A percentile compares a stretch with the other conserved stretches of the same genome.
Evolutionary conservation across 2,797 vertebrate species (phyloP).

Genomic region (Eutrigla gurnardus): DNA sequence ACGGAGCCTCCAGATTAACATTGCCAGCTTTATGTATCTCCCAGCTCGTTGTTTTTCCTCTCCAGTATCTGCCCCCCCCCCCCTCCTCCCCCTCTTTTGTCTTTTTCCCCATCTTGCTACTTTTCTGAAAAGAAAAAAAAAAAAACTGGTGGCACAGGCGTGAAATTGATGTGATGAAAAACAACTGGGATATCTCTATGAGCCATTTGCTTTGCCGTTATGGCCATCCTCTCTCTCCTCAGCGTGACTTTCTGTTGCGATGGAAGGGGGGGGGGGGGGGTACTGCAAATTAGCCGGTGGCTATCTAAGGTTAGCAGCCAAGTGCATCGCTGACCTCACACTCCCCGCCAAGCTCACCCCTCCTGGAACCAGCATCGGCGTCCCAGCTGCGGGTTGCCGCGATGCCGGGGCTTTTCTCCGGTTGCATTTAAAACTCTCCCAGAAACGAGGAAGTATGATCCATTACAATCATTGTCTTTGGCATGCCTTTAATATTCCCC

Average conservation of each 20-base stretch:
- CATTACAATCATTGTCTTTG: slow-evolving; percentile 41
- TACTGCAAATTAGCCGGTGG: slow-evolving; percentile 80
- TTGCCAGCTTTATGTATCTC: slow-evolving; percentile 47
- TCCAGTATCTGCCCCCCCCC: slow-evolving; percentile 31
- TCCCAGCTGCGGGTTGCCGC: slow-evolving; percentile 21
- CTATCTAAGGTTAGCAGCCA: slow-evolving; percentile 81
- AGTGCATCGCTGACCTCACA: slow-evolving; percentile 69
- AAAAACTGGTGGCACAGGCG: slow-evolving; percentile 61
- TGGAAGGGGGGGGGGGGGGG: slow-evolving; percentile 56
- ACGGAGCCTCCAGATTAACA: slow-evolving; percentile 54
- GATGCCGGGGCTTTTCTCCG: slow-evolving; percentile 13
- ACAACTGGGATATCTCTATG: slow-evolving; percentile 82
- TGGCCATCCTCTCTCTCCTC: slow-evolving; percentile 68
- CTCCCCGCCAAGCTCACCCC: slow-evolving; percentile 59
- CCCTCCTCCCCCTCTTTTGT: slow-evolving; percentile 21
- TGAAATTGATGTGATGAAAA: slow-evolving; percentile 85
- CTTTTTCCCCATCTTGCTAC: slow-evolving; percentile 63
- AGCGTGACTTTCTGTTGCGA: slow-evolving; percentile 72
- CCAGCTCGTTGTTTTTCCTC: slow-evolving; percentile 47
- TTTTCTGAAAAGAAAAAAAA: slow-evolving; percentile 54
- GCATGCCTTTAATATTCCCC: slow-evolving; percentile 62
- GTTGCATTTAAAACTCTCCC: slow-evolving; percentile 23
- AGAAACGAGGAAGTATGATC: slow-evolving; percentile 24
- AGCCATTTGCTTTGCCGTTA: slow-evolving; percentile 80
- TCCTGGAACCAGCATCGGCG: slow-evolving; percentile 31